These are phyloP conservation scores for Nicator chloris DNA, from an alignment of 2,113 vertebrate genomes.

Conservation along the genomic window DNA sequence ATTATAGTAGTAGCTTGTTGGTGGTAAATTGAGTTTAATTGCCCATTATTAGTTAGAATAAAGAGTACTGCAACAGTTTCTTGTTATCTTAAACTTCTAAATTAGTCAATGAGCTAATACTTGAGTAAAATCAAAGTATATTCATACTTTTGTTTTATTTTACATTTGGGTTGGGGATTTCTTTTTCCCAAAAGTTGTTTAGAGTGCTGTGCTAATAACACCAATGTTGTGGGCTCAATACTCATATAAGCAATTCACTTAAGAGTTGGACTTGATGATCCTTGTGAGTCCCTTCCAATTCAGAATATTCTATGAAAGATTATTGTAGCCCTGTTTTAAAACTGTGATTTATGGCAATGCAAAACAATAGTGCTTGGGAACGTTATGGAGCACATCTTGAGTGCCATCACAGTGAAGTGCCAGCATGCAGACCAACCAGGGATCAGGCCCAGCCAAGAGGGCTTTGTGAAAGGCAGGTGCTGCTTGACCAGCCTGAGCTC, in stretches of 20 bases:
- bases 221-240: not conserved
- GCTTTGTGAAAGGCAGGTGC: not conserved
- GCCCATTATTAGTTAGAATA: not conserved
- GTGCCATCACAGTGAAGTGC: not conserved
- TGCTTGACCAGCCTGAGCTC: not conserved
- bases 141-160: not conserved
- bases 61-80: not conserved
- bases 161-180: not conserved
- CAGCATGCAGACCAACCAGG: not conserved
- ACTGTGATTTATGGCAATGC: not conserved
- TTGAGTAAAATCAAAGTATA: not conserved
- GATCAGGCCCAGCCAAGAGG: rapidly evolving
- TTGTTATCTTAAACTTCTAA: not conserved
- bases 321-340: not conserved
- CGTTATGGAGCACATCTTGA: not conserved
- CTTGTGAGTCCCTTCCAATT: not conserved
- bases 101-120: not conserved
- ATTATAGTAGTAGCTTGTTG: not conserved
- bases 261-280: not conserved
- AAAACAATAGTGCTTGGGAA: not conserved
- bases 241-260: not conserved
- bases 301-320: not conserved
- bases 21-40: not conserved
- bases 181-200: not conserved
- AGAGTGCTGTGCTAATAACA: not conserved